A percentile compares a stretch with the other conserved stretches of the same genome.
Evolutionary conservation across 1,140 invertebrate genomes (phyloP).

Genomic region (Drosophila neocordata): DNA sequence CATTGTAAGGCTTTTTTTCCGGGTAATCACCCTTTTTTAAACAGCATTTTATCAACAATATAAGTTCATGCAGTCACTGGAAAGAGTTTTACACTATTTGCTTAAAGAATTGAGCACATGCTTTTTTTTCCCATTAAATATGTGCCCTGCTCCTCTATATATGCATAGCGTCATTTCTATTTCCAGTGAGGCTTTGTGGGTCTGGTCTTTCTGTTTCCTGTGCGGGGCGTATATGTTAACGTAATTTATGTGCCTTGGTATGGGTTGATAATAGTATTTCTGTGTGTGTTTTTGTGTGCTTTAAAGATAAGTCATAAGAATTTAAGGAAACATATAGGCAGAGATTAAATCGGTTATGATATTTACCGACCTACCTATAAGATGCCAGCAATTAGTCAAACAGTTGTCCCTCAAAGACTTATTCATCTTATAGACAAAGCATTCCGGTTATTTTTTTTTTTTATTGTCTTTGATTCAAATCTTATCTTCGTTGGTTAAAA

Average conservation of each 20-base stretch:
- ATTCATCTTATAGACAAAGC: not conserved
- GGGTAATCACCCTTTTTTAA: conserved; percentile 37
- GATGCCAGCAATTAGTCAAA: not conserved
- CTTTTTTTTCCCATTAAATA: conserved; percentile 7
- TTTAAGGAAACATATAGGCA: conserved; percentile 22
- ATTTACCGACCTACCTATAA: not conserved
- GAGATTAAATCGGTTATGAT: not conserved
- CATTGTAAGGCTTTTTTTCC: conserved; percentile 15
- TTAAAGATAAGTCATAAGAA: conserved; percentile 37
- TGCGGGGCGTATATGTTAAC: conserved; percentile 26
- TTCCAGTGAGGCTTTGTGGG: conserved; percentile 65
- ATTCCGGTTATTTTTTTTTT: not conserved
- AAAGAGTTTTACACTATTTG: conserved; percentile 42
- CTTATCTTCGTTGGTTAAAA: conserved; percentile 36
- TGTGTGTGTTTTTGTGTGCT: conserved; percentile 16
- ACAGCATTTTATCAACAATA: not conserved
- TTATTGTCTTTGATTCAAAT: conserved; percentile 28
- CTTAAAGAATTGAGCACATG: conserved; percentile 32
- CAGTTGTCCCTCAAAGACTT: not conserved
- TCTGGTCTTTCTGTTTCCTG: conserved; percentile 24
- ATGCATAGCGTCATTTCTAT: conserved; percentile 73
- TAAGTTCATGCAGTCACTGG: not conserved
- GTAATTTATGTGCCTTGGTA: conserved; percentile 50
- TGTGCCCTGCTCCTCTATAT: conserved; percentile 11
- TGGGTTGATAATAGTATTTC: conserved; percentile 50